Conservation (phyloP, 2,888 invertebrate species). For the Endotricha flammealis region DNA sequence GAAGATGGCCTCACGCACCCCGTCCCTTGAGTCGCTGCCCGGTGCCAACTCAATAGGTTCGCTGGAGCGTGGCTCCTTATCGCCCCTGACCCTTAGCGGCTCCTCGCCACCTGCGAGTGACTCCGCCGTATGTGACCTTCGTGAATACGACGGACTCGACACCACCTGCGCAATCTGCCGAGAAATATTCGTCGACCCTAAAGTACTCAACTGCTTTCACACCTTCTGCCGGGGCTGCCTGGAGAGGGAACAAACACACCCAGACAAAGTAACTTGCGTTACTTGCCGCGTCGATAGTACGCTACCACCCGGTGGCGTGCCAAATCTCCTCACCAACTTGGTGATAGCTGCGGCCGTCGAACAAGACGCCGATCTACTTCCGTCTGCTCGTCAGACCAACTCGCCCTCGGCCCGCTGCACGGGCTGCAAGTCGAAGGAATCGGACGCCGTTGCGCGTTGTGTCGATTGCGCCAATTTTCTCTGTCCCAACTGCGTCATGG, state of each 20-base stretch:
- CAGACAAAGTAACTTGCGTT: constrained; percentile 87
- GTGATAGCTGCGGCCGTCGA: constrained; percentile 75
- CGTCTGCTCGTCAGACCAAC: constrained; percentile 62
- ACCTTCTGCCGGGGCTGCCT: constrained; percentile 90
- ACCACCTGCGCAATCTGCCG: constrained; percentile 84
- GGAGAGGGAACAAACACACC: constrained; percentile 83
- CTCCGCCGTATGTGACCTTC: constrained; percentile 88
- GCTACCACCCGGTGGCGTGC: constrained; percentile 77
- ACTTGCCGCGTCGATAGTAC: constrained; percentile 78
- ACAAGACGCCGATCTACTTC: constrained; percentile 73
- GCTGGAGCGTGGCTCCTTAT: constrained; percentile 88
- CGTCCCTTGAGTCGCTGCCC: constrained; percentile 94
- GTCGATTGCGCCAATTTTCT: constrained; percentile 97
- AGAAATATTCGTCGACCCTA: constrained; percentile 85
- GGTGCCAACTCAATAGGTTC: constrained; percentile 95
- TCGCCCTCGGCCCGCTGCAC: constrained; percentile 86
- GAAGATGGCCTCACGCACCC: constrained; percentile 96
- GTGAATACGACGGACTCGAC: constrained; percentile 80
- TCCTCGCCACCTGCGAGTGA: constrained; percentile 92
- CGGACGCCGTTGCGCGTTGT: constrained; percentile 96
- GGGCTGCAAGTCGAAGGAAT: constrained; percentile 96
- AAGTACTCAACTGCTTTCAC: constrained; percentile 89
- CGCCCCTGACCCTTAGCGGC: constrained; percentile 90
- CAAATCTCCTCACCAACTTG: constrained; percentile 83
- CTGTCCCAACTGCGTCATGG: constrained; percentile 98